phyloP scores from a whole-genome alignment of 2,888 invertebrate genomes.

The Eupithecia vulgata region DNA sequence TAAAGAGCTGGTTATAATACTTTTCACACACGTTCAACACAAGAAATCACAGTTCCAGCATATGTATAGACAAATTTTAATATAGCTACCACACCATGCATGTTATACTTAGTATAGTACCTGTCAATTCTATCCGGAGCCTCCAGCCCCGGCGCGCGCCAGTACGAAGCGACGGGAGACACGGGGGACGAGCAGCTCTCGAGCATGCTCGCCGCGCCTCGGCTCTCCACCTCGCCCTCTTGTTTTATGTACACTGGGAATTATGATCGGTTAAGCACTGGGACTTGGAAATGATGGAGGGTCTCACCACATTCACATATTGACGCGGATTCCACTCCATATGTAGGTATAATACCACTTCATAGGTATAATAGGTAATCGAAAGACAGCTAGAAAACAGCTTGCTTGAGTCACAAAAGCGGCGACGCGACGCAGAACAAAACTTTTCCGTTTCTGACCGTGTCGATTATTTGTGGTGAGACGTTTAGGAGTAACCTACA shows the following conservation, averaged over 20 bases:
- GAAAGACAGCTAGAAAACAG: not conserved
- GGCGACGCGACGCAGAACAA: no score
- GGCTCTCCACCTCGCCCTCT: slow-evolving; percentile 86
- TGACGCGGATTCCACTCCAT: not conserved
- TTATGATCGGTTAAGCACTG: not conserved
- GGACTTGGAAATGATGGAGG: not conserved
- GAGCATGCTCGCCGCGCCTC: slow-evolving; percentile 67
- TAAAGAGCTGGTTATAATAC: no score
- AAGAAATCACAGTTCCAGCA: no score
- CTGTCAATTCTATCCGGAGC: slow-evolving; percentile 67
- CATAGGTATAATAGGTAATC: no score
- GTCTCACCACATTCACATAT: not conserved
- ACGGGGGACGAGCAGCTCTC: slow-evolving; percentile 68
- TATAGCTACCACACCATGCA: no score
- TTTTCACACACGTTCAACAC: no score
- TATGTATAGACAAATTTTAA: no score
- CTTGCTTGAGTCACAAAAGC: no score
- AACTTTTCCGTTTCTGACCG: no score
- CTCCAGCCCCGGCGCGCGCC: slow-evolving; percentile 70
- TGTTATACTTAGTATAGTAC: no score
- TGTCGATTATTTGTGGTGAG: not conserved
- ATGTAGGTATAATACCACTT: no score
- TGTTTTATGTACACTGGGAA: slow-evolving; percentile 83
- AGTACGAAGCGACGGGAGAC: slow-evolving; percentile 70
- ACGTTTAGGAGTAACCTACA: no score